phyloP scores from a whole-genome alignment of 2,113 vertebrate genomes.

The Microcebus lehilahytsara region DNA sequence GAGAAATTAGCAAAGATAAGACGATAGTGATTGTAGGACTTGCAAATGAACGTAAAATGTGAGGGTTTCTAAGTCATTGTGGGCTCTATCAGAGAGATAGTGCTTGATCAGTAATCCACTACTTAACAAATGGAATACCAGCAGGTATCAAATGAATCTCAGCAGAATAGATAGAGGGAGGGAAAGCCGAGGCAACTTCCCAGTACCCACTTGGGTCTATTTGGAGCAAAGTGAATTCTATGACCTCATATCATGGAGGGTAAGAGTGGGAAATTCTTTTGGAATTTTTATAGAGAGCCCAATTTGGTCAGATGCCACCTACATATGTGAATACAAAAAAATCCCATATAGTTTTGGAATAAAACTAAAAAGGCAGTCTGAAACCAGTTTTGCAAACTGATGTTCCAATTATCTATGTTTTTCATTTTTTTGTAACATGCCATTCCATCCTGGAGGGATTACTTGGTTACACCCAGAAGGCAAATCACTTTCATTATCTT shows the following conservation, averaged over 20 bases:
- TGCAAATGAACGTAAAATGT: conserved; percentile 51
- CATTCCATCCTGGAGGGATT: conserved; percentile 49
- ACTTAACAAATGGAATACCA: conserved; percentile 68
- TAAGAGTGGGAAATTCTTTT: conserved; percentile 55
- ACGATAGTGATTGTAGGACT: background rate
- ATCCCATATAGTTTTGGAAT: background rate
- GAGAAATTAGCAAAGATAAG: conserved; percentile 58
- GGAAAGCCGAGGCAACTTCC: conserved; percentile 50
- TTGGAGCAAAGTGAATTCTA: conserved; percentile 35
- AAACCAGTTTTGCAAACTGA: conserved; percentile 43
- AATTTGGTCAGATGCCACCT: conserved; percentile 49
- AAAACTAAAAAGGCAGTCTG: conserved; percentile 12
- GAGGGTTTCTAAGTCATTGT: conserved; percentile 35
- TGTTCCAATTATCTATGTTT: background rate
- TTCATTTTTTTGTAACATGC: conserved; percentile 13
- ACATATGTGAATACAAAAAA: conserved; percentile 47
- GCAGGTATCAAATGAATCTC: conserved; percentile 55
- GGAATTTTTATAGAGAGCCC: conserved; percentile 53
- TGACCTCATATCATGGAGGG: conserved; percentile 44
- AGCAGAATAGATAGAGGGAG: conserved; percentile 36
- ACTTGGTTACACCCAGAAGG: conserved; percentile 45
- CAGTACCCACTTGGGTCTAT: background rate
- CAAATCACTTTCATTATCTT: conserved; percentile 66
- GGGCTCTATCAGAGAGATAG: conserved; percentile 29
- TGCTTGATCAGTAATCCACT: conserved; percentile 62